Conservation (phyloP, 2,888 invertebrate genomes). For the Formica aserva region DNA sequence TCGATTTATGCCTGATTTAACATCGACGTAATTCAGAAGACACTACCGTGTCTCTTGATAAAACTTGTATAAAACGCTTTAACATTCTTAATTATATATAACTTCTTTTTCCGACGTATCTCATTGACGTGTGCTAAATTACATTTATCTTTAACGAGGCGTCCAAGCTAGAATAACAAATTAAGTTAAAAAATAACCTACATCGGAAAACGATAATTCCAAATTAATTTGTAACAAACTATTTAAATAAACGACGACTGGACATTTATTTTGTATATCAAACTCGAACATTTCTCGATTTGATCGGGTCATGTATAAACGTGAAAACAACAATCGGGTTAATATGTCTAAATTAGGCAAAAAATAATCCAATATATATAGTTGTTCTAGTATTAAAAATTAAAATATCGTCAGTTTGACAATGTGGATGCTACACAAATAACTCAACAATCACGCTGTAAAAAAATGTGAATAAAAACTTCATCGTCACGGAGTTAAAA, state of each 20-base stretch:
- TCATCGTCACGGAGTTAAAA: neutral
- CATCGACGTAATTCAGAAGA: neutral
- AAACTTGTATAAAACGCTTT: neutral
- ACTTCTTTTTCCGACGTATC: neutral
- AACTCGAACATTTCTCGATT: neutral
- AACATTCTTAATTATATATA: neutral
- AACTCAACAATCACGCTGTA: neutral
- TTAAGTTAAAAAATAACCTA: neutral
- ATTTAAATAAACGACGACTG: neutral
- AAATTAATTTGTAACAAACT: neutral
- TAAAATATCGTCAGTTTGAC: neutral
- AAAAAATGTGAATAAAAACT: neutral
- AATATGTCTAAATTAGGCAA: neutral
- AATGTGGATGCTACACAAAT: neutral
- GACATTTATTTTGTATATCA: neutral
- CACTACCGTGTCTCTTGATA: neutral
- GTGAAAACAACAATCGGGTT: neutral
- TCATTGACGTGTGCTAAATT: neutral
- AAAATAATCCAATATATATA: neutral
- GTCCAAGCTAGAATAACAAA: neutral
- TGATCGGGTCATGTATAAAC: neutral
- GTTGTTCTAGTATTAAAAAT: neutral
- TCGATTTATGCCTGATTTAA: neutral
- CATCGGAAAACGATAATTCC: neutral
- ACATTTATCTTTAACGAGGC: neutral